These are phyloP conservation scores for Molanna angustata DNA, from an alignment of 2,888 invertebrate genomes.

Conservation along the genomic window DNA sequence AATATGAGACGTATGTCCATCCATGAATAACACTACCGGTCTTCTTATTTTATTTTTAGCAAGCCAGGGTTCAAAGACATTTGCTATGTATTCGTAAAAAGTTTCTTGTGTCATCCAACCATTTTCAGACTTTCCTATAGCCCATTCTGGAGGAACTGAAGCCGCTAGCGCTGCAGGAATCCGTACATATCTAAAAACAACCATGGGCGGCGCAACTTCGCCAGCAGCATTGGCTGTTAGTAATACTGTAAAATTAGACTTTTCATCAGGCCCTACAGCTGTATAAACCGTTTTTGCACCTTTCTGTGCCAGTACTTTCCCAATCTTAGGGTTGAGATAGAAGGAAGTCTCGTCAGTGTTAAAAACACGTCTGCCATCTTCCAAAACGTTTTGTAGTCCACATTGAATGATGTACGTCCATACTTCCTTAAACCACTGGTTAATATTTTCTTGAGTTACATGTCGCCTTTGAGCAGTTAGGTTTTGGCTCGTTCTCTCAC, in stretches of 20 bases:
- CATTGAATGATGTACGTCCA: not conserved
- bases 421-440: not conserved
- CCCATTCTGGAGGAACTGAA: slow-evolving; percentile 39
- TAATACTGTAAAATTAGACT: slow-evolving; percentile 35
- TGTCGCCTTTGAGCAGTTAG: not conserved
- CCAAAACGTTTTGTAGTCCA: not conserved
- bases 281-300: slow-evolving; percentile 35
- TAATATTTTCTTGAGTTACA: not conserved
- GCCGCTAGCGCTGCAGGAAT: not conserved
- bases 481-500: slow-evolving; percentile 16
- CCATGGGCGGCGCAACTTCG: slow-evolving; percentile 34
- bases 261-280: slow-evolving; percentile 32
- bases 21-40: slow-evolving; percentile 42
- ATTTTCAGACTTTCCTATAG: slow-evolving; percentile 39
- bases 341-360: slow-evolving; percentile 32
- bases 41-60: slow-evolving; percentile 36
- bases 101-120: slow-evolving; percentile 43
- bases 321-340: slow-evolving; percentile 35
- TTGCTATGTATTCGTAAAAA: slow-evolving; percentile 42
- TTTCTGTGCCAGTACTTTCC: slow-evolving; percentile 33
- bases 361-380: slow-evolving; percentile 10
- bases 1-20: slow-evolving; percentile 41
- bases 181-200: slow-evolving; percentile 17
- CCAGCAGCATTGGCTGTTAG: slow-evolving; percentile 36
- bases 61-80: slow-evolving; percentile 41